Percentiles rank a stretch among this genome's conserved stretches.
These are phyloP conservation scores for Pherbina coryleti DNA, from an alignment of 2,888 invertebrate genomes.

Conservation along the genomic window DNA sequence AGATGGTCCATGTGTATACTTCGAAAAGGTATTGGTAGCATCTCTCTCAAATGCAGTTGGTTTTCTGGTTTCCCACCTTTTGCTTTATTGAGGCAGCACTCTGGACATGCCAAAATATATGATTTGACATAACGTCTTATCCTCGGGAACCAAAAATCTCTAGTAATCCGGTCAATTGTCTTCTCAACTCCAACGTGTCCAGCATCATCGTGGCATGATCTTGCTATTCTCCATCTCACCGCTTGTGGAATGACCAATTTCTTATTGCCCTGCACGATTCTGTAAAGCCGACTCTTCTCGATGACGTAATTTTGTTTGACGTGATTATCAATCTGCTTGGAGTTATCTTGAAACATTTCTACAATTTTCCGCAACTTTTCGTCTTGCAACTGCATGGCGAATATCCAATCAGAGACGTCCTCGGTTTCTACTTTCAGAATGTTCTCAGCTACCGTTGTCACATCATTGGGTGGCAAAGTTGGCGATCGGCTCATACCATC, in stretches of 20 bases:
- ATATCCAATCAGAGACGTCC: conserved; percentile 13
- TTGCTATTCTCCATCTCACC: conserved; percentile 46
- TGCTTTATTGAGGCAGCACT: no score
- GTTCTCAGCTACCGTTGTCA: conserved; percentile 8
- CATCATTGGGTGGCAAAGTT: conserved; percentile 3
- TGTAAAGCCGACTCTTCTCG: conserved; percentile 39
- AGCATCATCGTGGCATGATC: conserved; percentile 52
- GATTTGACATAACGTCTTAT: conserved; percentile 48
- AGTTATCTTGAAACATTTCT: neutral
- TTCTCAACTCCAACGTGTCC: conserved; percentile 51
- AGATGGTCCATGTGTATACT: no score
- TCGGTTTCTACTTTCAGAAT: neutral
- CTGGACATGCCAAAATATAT: conserved; percentile 45
- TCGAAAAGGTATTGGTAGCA: no score
- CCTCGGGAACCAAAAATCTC: conserved; percentile 49
- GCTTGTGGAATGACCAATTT: conserved; percentile 45
- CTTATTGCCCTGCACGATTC: conserved; percentile 20
- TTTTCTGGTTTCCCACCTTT: no score
- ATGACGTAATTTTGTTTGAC: conserved; percentile 38
- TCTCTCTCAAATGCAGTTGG: no score
- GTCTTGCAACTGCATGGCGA: conserved; percentile 23
- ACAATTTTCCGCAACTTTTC: neutral
- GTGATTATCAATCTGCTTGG: neutral
- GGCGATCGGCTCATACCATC: no score
- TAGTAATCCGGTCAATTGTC: conserved; percentile 43